Evolutionary conservation across 2,113 vertebrate species (phyloP).

Genomic region (Micromys minutus): DNA sequence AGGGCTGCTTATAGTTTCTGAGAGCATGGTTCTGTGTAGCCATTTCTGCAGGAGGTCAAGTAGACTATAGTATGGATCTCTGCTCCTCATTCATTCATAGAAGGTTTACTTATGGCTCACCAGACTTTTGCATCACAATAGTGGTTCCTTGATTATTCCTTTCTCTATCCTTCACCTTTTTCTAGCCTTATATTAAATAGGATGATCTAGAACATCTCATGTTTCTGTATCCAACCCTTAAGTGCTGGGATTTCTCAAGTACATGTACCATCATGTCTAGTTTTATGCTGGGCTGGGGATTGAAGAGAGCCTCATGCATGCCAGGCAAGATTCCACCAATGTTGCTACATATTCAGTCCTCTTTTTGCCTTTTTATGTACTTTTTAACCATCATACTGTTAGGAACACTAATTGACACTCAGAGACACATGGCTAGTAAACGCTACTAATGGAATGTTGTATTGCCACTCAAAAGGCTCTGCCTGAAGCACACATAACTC

Average conservation of each 20-base stretch:
- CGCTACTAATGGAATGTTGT: neutral
- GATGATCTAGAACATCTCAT: neutral
- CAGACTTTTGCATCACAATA: neutral
- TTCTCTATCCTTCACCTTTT: neutral
- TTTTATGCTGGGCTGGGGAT: neutral
- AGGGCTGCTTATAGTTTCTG: neutral
- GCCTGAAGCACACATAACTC: neutral
- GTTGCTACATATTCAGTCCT: neutral
- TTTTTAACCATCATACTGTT: neutral
- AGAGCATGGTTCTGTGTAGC: accelerated
- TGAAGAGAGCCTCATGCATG: neutral
- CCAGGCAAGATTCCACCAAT: neutral
- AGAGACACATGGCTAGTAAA: neutral
- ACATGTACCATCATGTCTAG: neutral
- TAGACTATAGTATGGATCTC: accelerated
- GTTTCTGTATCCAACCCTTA: neutral
- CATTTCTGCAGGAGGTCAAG: no score
- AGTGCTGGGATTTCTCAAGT: neutral
- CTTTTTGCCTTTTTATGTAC: neutral
- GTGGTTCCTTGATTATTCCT: neutral
- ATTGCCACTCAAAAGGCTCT: neutral
- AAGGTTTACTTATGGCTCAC: no score
- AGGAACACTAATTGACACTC: neutral
- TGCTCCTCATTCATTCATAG: neutral
- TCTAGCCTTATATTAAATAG: neutral